phyloP scores from a whole-genome alignment of 1,140 invertebrate species.

The Eumeta japonica region DNA sequence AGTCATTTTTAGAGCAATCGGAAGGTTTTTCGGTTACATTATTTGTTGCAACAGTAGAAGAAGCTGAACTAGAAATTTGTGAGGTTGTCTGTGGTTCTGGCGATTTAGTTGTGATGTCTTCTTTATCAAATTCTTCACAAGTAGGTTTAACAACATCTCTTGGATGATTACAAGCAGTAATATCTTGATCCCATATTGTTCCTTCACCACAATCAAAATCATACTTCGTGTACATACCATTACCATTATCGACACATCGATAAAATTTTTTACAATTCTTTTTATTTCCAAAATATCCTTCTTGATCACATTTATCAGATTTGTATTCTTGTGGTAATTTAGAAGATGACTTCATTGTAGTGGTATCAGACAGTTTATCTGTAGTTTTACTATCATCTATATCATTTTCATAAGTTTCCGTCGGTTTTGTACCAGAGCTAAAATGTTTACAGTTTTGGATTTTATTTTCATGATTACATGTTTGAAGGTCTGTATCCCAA shows the following conservation, averaged over 20 bases:
- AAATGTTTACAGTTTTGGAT: slow-evolving; percentile 26
- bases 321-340: no score
- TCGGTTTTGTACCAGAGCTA: slow-evolving; percentile 9
- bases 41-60: slow-evolving; percentile 14
- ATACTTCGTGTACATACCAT: slow-evolving; percentile 59
- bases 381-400: slow-evolving; percentile 4
- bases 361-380: slow-evolving; percentile 10
- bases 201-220: slow-evolving; percentile 63
- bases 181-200: slow-evolving; percentile 62
- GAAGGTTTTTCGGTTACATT: slow-evolving; percentile 20
- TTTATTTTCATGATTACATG: slow-evolving; percentile 27
- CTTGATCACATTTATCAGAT: slow-evolving; percentile 32
- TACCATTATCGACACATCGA: slow-evolving; percentile 67
- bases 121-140: slow-evolving; percentile 18
- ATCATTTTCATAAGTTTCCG: slow-evolving; percentile 7
- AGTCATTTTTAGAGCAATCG: slow-evolving; percentile 9
- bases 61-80: slow-evolving; percentile 7
- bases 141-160: slow-evolving; percentile 36
- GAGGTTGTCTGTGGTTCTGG: neutral
- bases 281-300: slow-evolving; percentile 67
- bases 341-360: slow-evolving; percentile 16
- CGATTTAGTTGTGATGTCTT: neutral
- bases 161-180: slow-evolving; percentile 55
- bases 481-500: slow-evolving; percentile 29
- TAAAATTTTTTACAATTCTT: slow-evolving; percentile 71